phyloP scores from a whole-genome alignment of 2,888 invertebrate genomes.

The Rhogogaster chlorosoma region DNA sequence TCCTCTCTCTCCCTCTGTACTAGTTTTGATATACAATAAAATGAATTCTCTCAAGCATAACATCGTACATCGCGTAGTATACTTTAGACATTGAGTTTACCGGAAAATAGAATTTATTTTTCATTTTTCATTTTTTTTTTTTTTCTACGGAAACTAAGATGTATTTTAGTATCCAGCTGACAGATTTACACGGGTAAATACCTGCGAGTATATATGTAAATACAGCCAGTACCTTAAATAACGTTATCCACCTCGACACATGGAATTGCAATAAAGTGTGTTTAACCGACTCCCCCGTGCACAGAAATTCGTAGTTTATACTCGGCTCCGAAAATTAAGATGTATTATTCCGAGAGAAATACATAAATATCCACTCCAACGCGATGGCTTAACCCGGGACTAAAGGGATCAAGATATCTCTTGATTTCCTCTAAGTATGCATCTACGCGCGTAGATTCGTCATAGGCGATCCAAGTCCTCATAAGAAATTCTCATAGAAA shows the following conservation, averaged over 20 bases:
- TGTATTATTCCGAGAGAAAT: constrained; percentile 18
- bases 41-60: not conserved
- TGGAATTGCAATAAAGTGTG: constrained; percentile 12
- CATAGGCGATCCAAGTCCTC: not conserved
- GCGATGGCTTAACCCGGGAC: constrained; percentile 4
- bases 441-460: not conserved
- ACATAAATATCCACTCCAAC: not conserved
- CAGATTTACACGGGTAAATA: not conserved
- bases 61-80: not conserved
- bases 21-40: not conserved
- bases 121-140: not conserved
- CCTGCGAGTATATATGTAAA: not conserved
- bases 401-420: not conserved
- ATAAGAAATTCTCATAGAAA: too few relatives aligned
- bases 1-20: too few relatives aligned
- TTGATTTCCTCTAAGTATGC: not conserved
- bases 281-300: constrained; percentile 20
- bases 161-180: not conserved
- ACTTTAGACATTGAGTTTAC: not conserved
- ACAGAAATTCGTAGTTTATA: not conserved
- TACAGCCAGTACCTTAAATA: constrained; percentile 3
- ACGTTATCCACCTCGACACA: constrained; percentile 19
- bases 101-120: not conserved
- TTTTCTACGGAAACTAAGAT: not conserved
- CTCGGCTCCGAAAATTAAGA: constrained; percentile 24